Evolutionary conservation across 2,888 invertebrate species (phyloP).

Genomic region (Sthenelais limicola): DNA sequence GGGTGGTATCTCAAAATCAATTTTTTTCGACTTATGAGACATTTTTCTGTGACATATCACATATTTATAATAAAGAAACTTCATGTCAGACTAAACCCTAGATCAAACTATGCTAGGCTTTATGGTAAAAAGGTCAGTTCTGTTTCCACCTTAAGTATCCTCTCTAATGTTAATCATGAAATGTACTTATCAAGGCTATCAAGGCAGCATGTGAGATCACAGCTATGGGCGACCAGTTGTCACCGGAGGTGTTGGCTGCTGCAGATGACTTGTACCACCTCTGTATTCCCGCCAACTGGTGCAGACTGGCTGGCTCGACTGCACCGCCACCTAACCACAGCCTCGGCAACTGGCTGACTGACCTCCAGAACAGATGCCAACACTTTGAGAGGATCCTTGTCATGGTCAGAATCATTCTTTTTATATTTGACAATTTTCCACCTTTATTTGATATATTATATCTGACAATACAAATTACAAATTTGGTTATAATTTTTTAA

Average conservation of each 20-base stretch:
- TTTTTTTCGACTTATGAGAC: no score
- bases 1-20: no score
- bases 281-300: slow-evolving; percentile 69
- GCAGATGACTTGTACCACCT: slow-evolving; percentile 68
- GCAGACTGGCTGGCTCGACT: slow-evolving; percentile 64
- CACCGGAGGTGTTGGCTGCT: slow-evolving; percentile 59
- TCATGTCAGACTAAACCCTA: no score
- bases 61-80: no score
- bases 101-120: no score
- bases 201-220: slow-evolving; percentile 66
- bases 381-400: slow-evolving; percentile 70
- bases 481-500: neutral
- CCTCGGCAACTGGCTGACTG: slow-evolving; percentile 66
- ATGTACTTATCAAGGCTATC: slow-evolving; percentile 64
- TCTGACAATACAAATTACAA: neutral
- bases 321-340: slow-evolving; percentile 68
- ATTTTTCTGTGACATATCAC: no score
- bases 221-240: slow-evolving; percentile 65
- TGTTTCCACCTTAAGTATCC: no score
- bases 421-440: neutral
- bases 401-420: slow-evolving; percentile 52
- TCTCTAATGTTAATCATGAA: no score
- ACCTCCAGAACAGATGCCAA: slow-evolving; percentile 66
- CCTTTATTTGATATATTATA: neutral
- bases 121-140: neutral